Evolutionary conservation across 2,888 invertebrate species (phyloP).

Genomic region (Conus canariensis): DNA sequence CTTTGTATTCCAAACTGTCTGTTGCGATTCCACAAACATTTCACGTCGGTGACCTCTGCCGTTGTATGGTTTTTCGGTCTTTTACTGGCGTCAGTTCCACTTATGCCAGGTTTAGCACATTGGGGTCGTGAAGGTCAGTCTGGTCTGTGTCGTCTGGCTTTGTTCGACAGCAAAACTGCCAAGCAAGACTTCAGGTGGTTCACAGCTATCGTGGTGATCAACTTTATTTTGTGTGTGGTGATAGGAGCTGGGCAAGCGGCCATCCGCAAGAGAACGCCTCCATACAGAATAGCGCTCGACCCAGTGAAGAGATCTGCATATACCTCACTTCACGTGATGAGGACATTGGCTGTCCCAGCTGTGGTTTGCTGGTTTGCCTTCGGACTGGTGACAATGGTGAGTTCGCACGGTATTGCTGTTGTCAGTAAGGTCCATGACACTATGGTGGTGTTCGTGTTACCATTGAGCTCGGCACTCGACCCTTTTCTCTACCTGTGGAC

Average conservation of each 20-base stretch:
- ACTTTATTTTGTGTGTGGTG: neutral
- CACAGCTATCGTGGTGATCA: neutral
- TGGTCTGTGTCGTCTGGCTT: constrained; percentile 2
- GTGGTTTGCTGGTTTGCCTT: neutral
- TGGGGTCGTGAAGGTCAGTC: neutral
- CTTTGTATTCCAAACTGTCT: neutral
- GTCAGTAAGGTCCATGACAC: neutral
- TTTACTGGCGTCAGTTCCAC: neutral
- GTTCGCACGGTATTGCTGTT: neutral
- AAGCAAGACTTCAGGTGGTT: neutral
- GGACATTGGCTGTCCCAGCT: neutral
- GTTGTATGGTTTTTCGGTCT: neutral
- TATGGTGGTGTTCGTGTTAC: neutral
- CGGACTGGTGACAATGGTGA: neutral
- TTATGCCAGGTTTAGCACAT: neutral
- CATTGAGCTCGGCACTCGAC: neutral
- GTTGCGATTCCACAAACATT: neutral
- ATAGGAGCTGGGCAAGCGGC: neutral
- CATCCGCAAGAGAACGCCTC: neutral
- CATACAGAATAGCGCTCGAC: neutral
- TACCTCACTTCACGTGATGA: neutral
- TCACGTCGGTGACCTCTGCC: neutral
- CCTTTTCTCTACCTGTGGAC: constrained; percentile 13
- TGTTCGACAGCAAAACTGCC: neutral
- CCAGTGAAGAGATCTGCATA: neutral